phyloP scores from a whole-genome alignment of 2,113 vertebrate species.

The Stegostoma tigrinum region DNA sequence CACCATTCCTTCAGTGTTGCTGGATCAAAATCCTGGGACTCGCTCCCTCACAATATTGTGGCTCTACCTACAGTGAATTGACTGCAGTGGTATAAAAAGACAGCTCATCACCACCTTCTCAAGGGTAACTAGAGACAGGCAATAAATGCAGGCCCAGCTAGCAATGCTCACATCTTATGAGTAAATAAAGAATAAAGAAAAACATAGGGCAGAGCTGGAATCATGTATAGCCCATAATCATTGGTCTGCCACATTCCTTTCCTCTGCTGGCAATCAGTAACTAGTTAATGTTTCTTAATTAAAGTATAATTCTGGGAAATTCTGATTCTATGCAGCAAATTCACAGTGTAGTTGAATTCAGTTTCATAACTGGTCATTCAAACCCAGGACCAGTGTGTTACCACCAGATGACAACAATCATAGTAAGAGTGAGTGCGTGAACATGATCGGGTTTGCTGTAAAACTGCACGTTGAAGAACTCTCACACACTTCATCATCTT shows the following conservation, averaged over 20 bases:
- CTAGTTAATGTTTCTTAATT: neutral
- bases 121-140: too few species aligned
- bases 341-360: neutral
- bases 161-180: too few species aligned
- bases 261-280: neutral
- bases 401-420: neutral
- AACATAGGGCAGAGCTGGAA: neutral
- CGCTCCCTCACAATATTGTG: too few species aligned
- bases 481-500: too few species aligned
- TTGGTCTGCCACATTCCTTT: neutral
- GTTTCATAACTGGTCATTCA: neutral
- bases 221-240: neutral
- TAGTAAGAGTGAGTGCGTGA: neutral
- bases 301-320: neutral
- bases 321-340: neutral
- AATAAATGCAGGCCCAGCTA: too few species aligned
- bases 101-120: too few species aligned
- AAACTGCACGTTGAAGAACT: too few species aligned
- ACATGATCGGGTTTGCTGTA: neutral
- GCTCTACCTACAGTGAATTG: too few species aligned
- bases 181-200: too few species aligned
- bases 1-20: too few species aligned
- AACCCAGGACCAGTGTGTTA: neutral
- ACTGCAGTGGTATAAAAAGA: too few species aligned
- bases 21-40: too few species aligned